Evolutionary conservation across 2,113 vertebrate species (phyloP), one percentile per base, ranked within the genome.

Genomic region (Thryonomys swinderianus): DNA sequence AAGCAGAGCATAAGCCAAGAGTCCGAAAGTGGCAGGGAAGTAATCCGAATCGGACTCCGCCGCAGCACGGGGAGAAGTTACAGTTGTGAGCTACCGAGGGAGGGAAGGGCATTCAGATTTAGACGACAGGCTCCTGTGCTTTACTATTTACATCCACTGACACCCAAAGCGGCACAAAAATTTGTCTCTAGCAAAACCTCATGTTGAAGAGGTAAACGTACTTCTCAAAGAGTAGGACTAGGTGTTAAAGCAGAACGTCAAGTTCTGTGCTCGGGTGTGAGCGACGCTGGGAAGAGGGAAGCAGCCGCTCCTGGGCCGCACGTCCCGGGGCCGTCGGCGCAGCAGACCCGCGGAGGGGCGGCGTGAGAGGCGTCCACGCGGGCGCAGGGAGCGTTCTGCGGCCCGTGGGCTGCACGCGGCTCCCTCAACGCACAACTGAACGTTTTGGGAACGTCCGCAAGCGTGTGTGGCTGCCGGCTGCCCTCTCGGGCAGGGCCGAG

Each of bases 51-150:
- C 20, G 66, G 45, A 95, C 90, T 71, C 74, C 53, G 84, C 27
- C 66, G 1, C 14, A 37, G 84, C 18, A 61, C 48, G 48, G 73
- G 40, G 37, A 17, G 69, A 93, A 76, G 74, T 82, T 27, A 10
- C 18, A 76, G 17, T 13, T 76, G 17, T 48, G 71, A 94, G 48
- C 21, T 64, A 88, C 37, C 84, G 74, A 59, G 62, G 7, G 34
- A 82, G n/a, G n/a, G n/a, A n/a, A n/a, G n/a, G n/a, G n/a, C n/a
- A 71, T 85, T 96, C 91, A 88, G 25, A 81, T 76, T 66, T 55
- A 88, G 9, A 64, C 18, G 71, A 80, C 37, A 57, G n/a, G 20
- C 30, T 81, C 87, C 90, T 53, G 78, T n/a, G 64, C 73, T 92
- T 34, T 62, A 64, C 55, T 69, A 76, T 42, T 93, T 69, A 57